These are phyloP conservation scores for Microchrysa polita DNA, from an alignment of 2,888 invertebrate genomes.

Conservation along the genomic window DNA sequence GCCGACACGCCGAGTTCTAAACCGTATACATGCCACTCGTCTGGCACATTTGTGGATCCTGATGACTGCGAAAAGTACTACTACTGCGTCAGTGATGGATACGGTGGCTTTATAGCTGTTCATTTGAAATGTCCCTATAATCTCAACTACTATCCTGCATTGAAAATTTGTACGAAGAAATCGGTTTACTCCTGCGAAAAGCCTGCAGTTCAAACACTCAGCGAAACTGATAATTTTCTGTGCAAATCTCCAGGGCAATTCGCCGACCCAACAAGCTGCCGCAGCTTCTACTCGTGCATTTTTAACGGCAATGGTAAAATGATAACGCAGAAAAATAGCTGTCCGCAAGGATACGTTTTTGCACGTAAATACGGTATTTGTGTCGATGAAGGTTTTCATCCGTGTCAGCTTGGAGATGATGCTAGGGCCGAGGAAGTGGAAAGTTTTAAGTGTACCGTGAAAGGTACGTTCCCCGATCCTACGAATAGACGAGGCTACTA, in stretches of 20 bases:
- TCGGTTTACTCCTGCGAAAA: conserved; percentile 27
- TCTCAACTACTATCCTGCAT: conserved; percentile 33
- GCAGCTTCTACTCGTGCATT: conserved; percentile 12
- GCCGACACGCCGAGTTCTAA: background rate
- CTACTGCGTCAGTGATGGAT: conserved; percentile 24
- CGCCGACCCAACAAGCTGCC: conserved; percentile 15
- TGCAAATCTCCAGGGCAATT: conserved; percentile 24
- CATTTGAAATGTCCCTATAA: conserved; percentile 32
- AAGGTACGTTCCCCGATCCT: conserved; percentile 32
- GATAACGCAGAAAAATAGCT: conserved; percentile 6
- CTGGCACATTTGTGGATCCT: conserved; percentile 20
- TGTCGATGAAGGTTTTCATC: conserved; percentile 30
- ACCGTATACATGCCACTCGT: conserved; percentile 23
- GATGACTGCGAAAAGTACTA: conserved; percentile 34
- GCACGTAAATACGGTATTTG: conserved; percentile 32
- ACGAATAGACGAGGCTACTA: conserved; percentile 26
- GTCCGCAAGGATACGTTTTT: conserved; percentile 30
- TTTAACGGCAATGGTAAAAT: background rate
- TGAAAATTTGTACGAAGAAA: conserved; percentile 26
- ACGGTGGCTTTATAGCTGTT: conserved; percentile 29
- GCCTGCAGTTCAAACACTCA: background rate
- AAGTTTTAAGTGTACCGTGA: conserved; percentile 8
- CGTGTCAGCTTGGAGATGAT: conserved; percentile 3
- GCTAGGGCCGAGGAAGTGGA: background rate
- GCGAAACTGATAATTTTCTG: background rate